Evolutionary conservation across 2,797 vertebrate genomes (phyloP), one percentile per base, ranked within the genome.

Genomic region (Sylvilagus floridanus): DNA sequence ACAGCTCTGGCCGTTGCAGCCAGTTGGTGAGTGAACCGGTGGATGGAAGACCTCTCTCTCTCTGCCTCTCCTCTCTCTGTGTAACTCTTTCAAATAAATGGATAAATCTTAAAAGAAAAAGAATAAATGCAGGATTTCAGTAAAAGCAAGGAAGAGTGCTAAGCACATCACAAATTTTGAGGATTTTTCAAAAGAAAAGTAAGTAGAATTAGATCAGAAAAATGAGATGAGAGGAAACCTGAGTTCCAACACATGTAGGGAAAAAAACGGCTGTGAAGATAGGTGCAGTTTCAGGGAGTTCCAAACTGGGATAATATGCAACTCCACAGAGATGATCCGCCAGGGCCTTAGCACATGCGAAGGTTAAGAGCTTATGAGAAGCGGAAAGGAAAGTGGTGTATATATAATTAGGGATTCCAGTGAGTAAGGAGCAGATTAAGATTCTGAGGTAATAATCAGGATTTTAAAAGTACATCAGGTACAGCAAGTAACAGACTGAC

Each of bases 111-210:
- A 8, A 47, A 47, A 47, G 9, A 47, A 47, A 47, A 47, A 47
- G 7, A 47, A 47, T 47, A 47, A 47, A 47, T 47, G 42, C 75
- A 83, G 42, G 88, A 84, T 92, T 93, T 60, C 72, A 95, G 35
- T n/a, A 63, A 94, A 84, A 95, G 57, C 63, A 77, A 90, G 28
- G 69, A 92, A 71, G 28, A 94, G 12, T 76, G 35, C 24, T 82
- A 87, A 73, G 57, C n/a, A 83, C 71, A 79, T 89, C 37, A 93
- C 24, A 92, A 47, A 87, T 88, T 66, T 77, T 21, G 26, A 88
- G 26, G 9, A 66, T 92, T 91, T 94, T 69, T 94, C 82, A 77
- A 77, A 95, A 62, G 28, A 60, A 54, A 93, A 93, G 69, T 57
- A 89, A 19, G 47, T 85, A 12, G 71, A 90, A 62, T 95, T 60